Percentiles rank a stretch among this genome's conserved stretches.
Conservation (phyloP, 1,140 invertebrate genomes). For the Scaptomyza montana region DNA sequence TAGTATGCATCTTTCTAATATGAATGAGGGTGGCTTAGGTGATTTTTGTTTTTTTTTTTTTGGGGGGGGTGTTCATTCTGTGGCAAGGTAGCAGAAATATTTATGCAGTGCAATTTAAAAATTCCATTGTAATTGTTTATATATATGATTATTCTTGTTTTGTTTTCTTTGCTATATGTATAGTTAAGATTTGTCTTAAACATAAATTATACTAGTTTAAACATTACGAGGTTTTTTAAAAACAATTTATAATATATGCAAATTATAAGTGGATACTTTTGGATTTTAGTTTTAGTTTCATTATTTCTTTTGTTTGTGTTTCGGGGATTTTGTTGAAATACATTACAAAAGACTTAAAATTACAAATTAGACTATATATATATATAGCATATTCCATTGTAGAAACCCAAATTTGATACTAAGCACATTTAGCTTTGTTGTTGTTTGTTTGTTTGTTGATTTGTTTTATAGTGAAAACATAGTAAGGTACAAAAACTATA, state of each 20-base stretch:
- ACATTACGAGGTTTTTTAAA: constrained; percentile 61
- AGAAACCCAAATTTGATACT: constrained; percentile 15
- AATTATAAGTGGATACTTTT: constrained; percentile 23
- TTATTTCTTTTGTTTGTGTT: not conserved
- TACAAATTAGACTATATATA: constrained; percentile 36
- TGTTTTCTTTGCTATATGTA: constrained; percentile 33
- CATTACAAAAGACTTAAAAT: constrained; percentile 33
- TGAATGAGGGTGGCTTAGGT: constrained; percentile 9
- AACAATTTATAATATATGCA: constrained; percentile 48
- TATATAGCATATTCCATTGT: constrained; percentile 13
- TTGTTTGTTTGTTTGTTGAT: constrained; percentile 34
- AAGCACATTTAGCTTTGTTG: constrained; percentile 4
- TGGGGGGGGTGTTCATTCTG: constrained; percentile 34
- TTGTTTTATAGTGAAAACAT: constrained; percentile 35
- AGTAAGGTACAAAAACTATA: constrained; percentile 55
- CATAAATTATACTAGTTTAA: constrained; percentile 71
- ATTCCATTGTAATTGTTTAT: constrained; percentile 64
- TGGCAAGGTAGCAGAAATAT: constrained; percentile 75
- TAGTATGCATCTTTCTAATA: constrained; percentile 20
- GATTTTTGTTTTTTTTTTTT: too few species aligned
- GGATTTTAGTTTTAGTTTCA: constrained; percentile 12
- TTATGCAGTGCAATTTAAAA: constrained; percentile 57
- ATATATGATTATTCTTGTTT: constrained; percentile 36
- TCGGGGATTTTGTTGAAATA: constrained; percentile 21
- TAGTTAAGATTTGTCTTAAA: constrained; percentile 68